phyloP scores from a whole-genome alignment of 2,797 vertebrate genomes.

The Tokudaia tokunoshimensis region DNA sequence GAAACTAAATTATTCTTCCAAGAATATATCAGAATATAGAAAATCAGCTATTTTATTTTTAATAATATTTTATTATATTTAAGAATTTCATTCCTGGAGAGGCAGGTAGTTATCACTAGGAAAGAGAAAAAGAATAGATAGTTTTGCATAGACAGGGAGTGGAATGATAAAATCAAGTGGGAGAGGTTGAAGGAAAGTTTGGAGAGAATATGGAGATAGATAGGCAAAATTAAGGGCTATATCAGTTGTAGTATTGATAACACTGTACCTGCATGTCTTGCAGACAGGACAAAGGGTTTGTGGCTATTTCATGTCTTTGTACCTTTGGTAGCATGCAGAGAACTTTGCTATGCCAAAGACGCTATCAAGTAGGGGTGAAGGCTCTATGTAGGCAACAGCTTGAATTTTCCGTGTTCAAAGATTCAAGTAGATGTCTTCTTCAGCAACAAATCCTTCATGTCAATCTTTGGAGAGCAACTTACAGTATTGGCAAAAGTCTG shows the following conservation, averaged over 20 bases:
- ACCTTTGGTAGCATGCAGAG: not conserved
- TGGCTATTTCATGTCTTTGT: not conserved
- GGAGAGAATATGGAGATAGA: not conserved
- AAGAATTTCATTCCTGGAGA: not conserved
- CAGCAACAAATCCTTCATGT: not conserved
- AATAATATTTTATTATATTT: not conserved
- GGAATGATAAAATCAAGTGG: too few relatives aligned
- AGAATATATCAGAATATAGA: not conserved
- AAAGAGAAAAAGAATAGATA: not conserved
- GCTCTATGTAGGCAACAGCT: not conserved
- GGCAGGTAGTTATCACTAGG: not conserved
- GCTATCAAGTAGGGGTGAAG: not conserved
- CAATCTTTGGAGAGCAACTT: not conserved
- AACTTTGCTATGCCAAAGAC: not conserved
- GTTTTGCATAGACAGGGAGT: not conserved
- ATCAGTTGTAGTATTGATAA: not conserved
- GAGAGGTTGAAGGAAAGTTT: not conserved
- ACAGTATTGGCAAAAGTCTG: not conserved
- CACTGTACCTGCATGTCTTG: not conserved
- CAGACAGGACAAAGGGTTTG: not conserved
- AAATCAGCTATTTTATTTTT: not conserved
- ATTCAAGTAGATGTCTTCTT: not conserved
- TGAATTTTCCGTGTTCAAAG: not conserved
- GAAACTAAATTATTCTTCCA: not conserved
- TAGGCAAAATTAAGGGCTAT: not conserved